These are phyloP conservation scores for Enoplosus armatus DNA, from an alignment of 2,797 vertebrate genomes.

Conservation along the genomic window DNA sequence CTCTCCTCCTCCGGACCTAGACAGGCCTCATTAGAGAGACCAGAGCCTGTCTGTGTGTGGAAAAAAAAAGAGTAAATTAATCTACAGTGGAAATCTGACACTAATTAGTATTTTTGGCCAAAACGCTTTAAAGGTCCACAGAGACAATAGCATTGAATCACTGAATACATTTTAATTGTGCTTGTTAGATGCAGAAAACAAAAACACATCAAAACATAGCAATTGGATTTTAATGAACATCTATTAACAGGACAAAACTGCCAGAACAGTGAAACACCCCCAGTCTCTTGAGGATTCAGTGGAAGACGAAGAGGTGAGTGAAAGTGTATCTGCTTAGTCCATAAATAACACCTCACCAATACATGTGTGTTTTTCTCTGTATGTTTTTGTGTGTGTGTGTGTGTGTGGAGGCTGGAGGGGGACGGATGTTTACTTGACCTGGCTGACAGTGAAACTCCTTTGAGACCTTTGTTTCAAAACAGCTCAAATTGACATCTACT, in stretches of 20 bases:
- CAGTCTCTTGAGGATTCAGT: constrained; percentile 12
- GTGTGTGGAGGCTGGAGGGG: constrained; percentile 11
- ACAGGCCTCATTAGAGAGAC: constrained; percentile 75
- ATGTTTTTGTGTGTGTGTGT: constrained; percentile 3
- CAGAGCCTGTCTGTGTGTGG: constrained; percentile 39
- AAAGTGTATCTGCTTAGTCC: constrained; percentile 19
- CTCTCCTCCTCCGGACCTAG: constrained; percentile 61
- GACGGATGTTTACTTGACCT: constrained; percentile 32
- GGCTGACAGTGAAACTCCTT: constrained; percentile 18
- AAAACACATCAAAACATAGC: constrained; percentile 74
- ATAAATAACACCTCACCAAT: constrained; percentile 16
- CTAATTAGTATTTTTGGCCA: constrained; percentile 81
- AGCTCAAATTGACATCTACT: constrained; percentile 4
- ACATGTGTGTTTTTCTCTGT: not conserved
- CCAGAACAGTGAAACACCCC: constrained; percentile 49
- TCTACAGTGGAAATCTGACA: constrained; percentile 79
- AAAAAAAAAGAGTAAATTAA: constrained; percentile 66
- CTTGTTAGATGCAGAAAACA: constrained; percentile 70
- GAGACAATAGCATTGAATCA: constrained; percentile 66
- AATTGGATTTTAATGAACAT: constrained; percentile 75
- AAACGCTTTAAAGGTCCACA: constrained; percentile 63
- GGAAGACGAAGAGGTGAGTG: constrained; percentile 24
- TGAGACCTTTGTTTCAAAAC: constrained; percentile 31
- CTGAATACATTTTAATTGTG: constrained; percentile 74
- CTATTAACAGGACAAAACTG: constrained; percentile 64